These are phyloP conservation scores for Caenorhabditis briggsae DNA, from an alignment of 1,140 invertebrate species.

Conservation along the genomic window DNA sequence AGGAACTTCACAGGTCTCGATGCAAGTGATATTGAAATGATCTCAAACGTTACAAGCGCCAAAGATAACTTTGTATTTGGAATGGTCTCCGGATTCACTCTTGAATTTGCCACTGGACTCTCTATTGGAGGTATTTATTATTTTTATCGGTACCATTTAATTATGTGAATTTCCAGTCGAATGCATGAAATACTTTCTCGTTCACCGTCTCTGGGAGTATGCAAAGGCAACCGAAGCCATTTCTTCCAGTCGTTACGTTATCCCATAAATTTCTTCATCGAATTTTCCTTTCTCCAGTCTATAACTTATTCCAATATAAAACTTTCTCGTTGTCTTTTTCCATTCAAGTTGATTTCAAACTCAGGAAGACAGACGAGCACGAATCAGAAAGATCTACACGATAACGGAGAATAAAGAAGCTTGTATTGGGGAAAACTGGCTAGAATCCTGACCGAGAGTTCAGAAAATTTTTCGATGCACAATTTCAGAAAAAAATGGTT, in stretches of 20 bases:
- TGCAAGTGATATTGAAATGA: not conserved
- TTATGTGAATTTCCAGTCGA: not conserved
- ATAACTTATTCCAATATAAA: not conserved
- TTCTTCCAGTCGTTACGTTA: conserved; percentile 32
- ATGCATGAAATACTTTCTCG: conserved; percentile 18
- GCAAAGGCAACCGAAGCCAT: conserved; percentile 15
- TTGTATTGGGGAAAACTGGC: too few species aligned
- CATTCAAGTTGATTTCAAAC: too few species aligned
- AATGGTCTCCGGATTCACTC: conserved; percentile 43
- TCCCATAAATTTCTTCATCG: not conserved
- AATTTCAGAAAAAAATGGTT: too few species aligned
- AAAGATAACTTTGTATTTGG: conserved; percentile 1
- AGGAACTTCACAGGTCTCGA: conserved; percentile 11
- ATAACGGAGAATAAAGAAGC: too few species aligned
- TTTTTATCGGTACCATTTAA: not conserved
- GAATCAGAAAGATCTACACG: too few species aligned
- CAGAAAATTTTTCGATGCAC: too few species aligned
- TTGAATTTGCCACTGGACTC: not conserved
- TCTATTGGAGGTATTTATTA: conserved; percentile 16
- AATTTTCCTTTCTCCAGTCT: not conserved
- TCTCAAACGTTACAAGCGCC: not conserved
- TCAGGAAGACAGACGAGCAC: too few species aligned
- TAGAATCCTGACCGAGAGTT: too few species aligned
- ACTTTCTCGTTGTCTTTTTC: too few species aligned
- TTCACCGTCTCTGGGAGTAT: conserved; percentile 44